Evolutionary conservation across 2,113 vertebrate genomes (phyloP).

Genomic region (Axis porcinus): DNA sequence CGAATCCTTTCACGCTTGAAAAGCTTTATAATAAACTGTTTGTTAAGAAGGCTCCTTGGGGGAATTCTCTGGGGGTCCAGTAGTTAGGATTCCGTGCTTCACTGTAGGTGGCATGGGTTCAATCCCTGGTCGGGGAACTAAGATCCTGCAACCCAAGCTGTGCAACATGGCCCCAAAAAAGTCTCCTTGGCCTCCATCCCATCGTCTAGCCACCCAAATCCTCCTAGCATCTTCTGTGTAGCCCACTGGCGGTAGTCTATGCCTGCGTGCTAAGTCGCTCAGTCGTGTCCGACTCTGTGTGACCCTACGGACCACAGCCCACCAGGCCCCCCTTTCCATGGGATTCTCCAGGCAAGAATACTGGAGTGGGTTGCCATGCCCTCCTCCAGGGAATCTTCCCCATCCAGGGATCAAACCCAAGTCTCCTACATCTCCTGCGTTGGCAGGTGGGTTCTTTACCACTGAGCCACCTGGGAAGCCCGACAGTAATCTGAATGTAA

Average conservation of each 20-base stretch:
- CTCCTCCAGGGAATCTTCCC: background rate
- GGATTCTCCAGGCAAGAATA: background rate
- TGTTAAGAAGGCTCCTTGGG: background rate
- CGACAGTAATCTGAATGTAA: background rate
- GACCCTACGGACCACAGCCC: background rate
- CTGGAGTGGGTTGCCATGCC: background rate
- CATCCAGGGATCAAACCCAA: background rate
- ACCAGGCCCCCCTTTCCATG: accelerated
- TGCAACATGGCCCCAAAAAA: background rate
- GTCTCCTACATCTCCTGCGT: background rate
- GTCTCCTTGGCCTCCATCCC: background rate
- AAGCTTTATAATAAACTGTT: background rate
- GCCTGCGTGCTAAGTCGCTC: background rate
- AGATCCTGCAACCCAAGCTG: background rate
- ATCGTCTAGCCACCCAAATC: background rate
- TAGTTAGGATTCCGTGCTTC: background rate
- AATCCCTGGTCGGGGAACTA: background rate
- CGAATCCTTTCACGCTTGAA: background rate
- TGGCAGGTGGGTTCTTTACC: background rate
- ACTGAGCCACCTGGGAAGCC: background rate
- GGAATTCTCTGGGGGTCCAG: background rate
- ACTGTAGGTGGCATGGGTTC: background rate
- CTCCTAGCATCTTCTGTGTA: background rate
- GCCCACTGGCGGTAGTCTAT: no score
- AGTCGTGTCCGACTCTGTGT: background rate